Percentiles rank a stretch among this genome's conserved stretches.
Evolutionary conservation across 2,888 invertebrate species (phyloP).

Genomic region (Liposcelis brunnea): DNA sequence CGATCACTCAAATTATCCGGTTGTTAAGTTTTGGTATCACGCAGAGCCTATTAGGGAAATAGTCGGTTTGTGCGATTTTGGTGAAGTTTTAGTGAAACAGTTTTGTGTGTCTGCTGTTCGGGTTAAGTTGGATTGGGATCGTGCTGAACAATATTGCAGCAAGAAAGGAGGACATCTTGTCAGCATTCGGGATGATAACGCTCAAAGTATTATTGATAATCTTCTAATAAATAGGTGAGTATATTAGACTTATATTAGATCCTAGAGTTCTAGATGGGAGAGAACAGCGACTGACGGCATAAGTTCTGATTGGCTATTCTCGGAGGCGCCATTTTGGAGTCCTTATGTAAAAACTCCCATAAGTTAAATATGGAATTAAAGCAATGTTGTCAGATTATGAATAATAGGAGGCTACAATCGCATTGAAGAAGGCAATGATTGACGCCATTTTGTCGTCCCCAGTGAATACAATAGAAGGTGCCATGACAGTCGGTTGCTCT

Average conservation of each 20-base stretch:
- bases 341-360: no score
- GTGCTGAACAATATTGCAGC: conserved; percentile 48
- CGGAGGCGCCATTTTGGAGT: no score
- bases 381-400: no score
- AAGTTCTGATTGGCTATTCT: no score
- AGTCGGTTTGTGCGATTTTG: conserved; percentile 48
- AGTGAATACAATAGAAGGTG: no score
- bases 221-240: conserved; percentile 45
- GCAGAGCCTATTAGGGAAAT: conserved; percentile 42
- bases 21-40: conserved; percentile 36
- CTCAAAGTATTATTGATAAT: conserved; percentile 44
- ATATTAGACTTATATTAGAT: neutral
- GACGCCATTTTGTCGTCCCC: no score
- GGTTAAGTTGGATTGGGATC: conserved; percentile 40
- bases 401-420: no score
- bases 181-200: conserved; percentile 43
- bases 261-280: no score
- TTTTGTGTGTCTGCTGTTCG: conserved; percentile 47
- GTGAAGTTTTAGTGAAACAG: conserved; percentile 48
- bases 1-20: neutral
- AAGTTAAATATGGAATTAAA: no score
- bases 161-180: conserved; percentile 43
- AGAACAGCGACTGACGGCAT: no score
- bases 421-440: no score
- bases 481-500: no score